Evolutionary conservation across 2,797 vertebrate genomes (phyloP).

Genomic region (Hafferia zeledoni): DNA sequence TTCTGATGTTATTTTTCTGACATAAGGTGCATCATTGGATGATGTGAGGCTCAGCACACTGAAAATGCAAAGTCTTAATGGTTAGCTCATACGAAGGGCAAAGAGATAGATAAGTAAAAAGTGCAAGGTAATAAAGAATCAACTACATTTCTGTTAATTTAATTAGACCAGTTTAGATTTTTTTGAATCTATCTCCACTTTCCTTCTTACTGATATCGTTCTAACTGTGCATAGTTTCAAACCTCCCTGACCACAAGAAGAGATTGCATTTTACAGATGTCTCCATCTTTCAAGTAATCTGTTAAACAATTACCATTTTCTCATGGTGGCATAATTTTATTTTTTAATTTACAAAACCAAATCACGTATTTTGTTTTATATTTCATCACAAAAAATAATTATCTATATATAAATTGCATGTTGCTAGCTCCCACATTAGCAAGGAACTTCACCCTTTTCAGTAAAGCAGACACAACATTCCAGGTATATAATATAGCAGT

Average conservation of each 20-base stretch:
- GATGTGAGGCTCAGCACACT: neutral
- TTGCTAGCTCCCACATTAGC: neutral
- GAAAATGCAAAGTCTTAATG: neutral
- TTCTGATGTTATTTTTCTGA: neutral
- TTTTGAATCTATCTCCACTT: neutral
- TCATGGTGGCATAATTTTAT: neutral
- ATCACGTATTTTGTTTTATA: neutral
- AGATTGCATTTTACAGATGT: neutral
- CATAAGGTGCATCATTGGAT: neutral
- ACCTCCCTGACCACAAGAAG: neutral
- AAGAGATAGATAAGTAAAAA: neutral
- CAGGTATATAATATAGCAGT: neutral
- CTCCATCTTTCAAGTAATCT: neutral
- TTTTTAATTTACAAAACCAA: neutral
- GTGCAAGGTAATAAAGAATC: neutral
- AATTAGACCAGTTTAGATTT: neutral
- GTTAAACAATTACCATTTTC: neutral
- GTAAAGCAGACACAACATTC: neutral
- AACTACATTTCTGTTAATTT: neutral
- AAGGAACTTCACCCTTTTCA: neutral
- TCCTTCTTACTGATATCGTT: neutral
- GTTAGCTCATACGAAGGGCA: neutral
- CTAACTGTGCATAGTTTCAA: neutral
- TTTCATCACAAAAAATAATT: neutral
- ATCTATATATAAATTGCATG: neutral